These are phyloP conservation scores for Zosterops japonicus DNA, from an alignment of 2,113 vertebrate genomes.

Conservation along the genomic window DNA sequence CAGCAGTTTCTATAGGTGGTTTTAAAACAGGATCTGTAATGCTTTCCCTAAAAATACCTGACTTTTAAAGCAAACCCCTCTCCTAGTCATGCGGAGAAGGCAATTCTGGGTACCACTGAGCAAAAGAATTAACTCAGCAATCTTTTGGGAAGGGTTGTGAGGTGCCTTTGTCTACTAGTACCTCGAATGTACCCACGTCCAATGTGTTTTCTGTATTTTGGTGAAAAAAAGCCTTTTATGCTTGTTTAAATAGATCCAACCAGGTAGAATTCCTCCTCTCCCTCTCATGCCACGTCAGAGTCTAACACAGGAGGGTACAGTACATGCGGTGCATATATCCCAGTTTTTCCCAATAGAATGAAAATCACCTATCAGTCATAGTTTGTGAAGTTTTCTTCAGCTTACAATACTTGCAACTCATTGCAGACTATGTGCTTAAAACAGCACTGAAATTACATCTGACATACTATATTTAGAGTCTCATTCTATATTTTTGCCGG, in stretches of 20 bases:
- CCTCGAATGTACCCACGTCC: fast-evolving
- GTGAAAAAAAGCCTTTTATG: background rate
- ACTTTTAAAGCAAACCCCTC: background rate
- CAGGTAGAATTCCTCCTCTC: background rate
- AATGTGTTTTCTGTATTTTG: fast-evolving
- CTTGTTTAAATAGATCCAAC: background rate
- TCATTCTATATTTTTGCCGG: fast-evolving
- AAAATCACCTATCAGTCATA: background rate
- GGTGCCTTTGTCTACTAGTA: background rate
- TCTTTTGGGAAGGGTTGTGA: fast-evolving
- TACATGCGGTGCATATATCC: background rate
- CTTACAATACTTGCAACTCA: background rate
- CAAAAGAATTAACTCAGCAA: background rate
- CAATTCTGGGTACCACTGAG: background rate
- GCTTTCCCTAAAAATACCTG: background rate
- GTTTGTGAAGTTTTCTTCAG: background rate
- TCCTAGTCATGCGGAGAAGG: background rate
- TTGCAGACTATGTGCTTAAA: background rate
- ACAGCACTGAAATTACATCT: background rate
- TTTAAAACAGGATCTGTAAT: background rate
- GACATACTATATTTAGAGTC: background rate
- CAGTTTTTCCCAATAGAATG: background rate
- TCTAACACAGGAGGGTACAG: fast-evolving
- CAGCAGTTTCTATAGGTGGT: background rate
- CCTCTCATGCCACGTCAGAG: background rate